Evolutionary conservation across 2,888 invertebrate genomes (phyloP).

Genomic region (Phrixothrix hirtus): DNA sequence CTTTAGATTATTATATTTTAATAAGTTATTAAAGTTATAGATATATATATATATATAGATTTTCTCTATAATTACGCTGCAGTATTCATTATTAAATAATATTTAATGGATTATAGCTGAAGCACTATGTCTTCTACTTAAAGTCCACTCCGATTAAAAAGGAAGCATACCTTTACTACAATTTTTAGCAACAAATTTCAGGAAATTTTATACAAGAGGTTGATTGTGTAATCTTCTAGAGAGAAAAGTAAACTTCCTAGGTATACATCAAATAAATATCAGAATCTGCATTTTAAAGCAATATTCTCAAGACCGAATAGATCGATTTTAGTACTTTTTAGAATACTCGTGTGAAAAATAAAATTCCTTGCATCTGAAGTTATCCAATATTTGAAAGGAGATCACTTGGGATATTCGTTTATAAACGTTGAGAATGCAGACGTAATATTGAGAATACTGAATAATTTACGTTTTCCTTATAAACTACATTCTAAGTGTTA

Average conservation of each 20-base stretch:
- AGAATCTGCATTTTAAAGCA: slow-evolving; percentile 18
- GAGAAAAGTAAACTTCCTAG: background rate
- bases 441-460: background rate
- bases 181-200: background rate
- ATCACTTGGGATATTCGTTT: slow-evolving; percentile 11
- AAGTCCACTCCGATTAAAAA: too few species aligned
- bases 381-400: slow-evolving; percentile 18
- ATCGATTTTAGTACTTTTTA: slow-evolving; percentile 19
- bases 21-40: too few species aligned
- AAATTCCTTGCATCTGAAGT: slow-evolving; percentile 26
- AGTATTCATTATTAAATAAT: too few species aligned
- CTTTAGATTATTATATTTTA: too few species aligned
- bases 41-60: too few species aligned
- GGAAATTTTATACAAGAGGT: background rate
- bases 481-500: too few species aligned
- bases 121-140: too few species aligned
- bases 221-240: background rate
- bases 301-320: slow-evolving; percentile 14
- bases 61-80: too few species aligned
- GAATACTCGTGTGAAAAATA: slow-evolving; percentile 31
- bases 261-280: slow-evolving; percentile 17
- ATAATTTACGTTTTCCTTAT: background rate
- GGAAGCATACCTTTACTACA: background rate
- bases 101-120: too few species aligned
- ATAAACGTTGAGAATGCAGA: background rate